phyloP scores from a whole-genome alignment of 1,140 invertebrate species.

The Pectinophora gossypiella region DNA sequence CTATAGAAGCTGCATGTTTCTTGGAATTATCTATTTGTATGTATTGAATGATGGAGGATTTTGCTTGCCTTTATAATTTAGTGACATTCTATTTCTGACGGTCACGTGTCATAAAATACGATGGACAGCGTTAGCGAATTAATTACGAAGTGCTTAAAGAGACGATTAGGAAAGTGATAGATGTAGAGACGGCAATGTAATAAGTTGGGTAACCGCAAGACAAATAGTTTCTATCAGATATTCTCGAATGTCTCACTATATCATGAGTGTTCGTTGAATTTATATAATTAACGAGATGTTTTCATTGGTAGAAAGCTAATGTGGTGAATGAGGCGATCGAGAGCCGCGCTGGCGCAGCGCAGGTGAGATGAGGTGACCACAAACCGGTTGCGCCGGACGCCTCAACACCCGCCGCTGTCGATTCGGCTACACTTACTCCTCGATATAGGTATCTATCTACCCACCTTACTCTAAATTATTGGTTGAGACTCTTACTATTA shows the following conservation, averaged over 20 bases:
- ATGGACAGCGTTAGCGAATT: neutral
- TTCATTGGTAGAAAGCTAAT: constrained; percentile 54
- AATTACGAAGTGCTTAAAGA: neutral
- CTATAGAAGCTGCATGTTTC: no score
- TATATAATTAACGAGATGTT: constrained; percentile 27
- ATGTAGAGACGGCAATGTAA: neutral
- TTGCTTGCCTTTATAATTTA: no score
- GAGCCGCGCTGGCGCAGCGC: constrained; percentile 10
- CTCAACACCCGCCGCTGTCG: constrained; percentile 17
- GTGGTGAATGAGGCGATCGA: constrained; percentile 40
- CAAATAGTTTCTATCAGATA: neutral
- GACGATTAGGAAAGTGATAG: neutral
- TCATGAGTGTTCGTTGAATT: constrained; percentile 7
- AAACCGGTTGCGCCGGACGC: constrained; percentile 55
- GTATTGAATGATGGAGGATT: no score
- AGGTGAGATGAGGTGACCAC: constrained; percentile 44
- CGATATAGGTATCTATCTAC: no score
- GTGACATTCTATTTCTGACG: no score
- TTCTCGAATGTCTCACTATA: neutral
- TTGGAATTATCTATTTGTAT: no score
- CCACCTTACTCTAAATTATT: no score
- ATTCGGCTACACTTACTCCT: no score
- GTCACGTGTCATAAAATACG: neutral
- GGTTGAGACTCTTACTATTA: no score
- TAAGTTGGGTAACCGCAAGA: constrained; percentile 1